These are phyloP conservation scores for Leptoteleia sp. DNA, from an alignment of 1,140 invertebrate genomes.

Conservation along the genomic window DNA sequence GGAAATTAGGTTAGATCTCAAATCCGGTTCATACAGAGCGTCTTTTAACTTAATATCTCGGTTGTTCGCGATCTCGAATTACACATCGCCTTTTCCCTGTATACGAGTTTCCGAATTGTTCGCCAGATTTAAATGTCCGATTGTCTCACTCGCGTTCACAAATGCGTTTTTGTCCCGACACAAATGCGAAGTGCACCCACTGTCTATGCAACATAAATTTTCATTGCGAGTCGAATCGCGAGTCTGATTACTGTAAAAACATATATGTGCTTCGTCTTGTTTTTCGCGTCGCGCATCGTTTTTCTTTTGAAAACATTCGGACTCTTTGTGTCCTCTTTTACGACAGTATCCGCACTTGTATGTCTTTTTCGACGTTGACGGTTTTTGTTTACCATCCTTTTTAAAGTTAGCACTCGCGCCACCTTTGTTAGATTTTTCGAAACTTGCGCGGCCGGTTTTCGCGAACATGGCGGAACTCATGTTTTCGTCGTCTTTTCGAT, in stretches of 20 bases:
- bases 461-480: slow-evolving; percentile 11
- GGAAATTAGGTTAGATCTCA: slow-evolving; percentile 7
- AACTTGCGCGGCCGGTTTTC: too few species aligned
- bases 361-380: slow-evolving; percentile 4
- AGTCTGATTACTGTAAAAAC: background rate
- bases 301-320: slow-evolving; percentile 31
- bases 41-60: background rate
- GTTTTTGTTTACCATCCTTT: background rate
- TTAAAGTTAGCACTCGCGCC: too few species aligned
- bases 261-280: slow-evolving; percentile 5
- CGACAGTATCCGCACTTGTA: slow-evolving; percentile 16
- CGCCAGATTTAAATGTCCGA: slow-evolving; percentile 27
- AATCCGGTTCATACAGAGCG: slow-evolving; percentile 13
- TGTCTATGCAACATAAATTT: slow-evolving; percentile 20
- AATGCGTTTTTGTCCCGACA: slow-evolving; percentile 1
- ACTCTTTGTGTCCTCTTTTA: slow-evolving; percentile 37
- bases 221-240: too few species aligned
- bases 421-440: too few species aligned
- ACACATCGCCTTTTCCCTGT: slow-evolving; percentile 26
- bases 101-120: background rate
- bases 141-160: background rate
- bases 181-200: slow-evolving; percentile 32
- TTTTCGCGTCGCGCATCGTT: background rate
- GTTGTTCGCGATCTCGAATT: slow-evolving; percentile 12
- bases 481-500: background rate